These are phyloP conservation scores for Acleris sparsana DNA, from an alignment of 2,888 invertebrate genomes.

Conservation along the genomic window DNA sequence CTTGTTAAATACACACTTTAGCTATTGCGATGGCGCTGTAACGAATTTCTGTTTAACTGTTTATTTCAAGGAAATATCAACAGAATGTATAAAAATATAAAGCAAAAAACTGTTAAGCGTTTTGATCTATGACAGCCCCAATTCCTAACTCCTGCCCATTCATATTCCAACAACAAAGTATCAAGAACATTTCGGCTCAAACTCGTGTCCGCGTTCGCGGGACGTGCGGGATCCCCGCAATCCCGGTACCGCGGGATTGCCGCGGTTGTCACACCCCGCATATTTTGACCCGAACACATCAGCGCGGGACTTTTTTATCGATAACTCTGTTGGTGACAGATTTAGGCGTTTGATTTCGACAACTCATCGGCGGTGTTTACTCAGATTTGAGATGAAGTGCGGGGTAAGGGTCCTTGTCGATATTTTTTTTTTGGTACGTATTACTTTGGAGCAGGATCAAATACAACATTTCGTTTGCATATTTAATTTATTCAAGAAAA, in stretches of 20 bases:
- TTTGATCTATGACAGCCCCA: constrained; percentile 27
- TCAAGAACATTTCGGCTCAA: constrained; percentile 19
- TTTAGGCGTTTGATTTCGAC: constrained; percentile 34
- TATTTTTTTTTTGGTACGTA: not conserved
- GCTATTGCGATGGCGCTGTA: no score
- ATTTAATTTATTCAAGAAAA: no score
- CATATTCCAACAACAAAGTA: constrained; percentile 30
- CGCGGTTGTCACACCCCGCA: constrained; percentile 33
- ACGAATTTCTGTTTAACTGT: no score
- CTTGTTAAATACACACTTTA: no score
- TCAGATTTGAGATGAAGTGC: constrained; percentile 11
- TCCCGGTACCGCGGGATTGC: constrained; percentile 25
- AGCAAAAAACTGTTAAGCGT: constrained; percentile 9
- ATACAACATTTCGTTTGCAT: no score
- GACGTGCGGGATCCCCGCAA: constrained; percentile 16
- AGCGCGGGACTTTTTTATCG: constrained; percentile 23
- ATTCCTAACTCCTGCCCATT: constrained; percentile 25
- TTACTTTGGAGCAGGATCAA: no score
- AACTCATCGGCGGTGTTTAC: constrained; percentile 29
- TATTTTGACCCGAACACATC: constrained; percentile 35
- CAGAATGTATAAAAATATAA: not conserved
- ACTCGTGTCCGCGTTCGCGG: constrained; percentile 25
- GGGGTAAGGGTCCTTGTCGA: constrained; percentile 2
- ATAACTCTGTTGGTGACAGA: constrained; percentile 33
- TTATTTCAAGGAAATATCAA: no score